phyloP scores from a whole-genome alignment of 2,113 vertebrate species.

The Delphinapterus leucas region DNA sequence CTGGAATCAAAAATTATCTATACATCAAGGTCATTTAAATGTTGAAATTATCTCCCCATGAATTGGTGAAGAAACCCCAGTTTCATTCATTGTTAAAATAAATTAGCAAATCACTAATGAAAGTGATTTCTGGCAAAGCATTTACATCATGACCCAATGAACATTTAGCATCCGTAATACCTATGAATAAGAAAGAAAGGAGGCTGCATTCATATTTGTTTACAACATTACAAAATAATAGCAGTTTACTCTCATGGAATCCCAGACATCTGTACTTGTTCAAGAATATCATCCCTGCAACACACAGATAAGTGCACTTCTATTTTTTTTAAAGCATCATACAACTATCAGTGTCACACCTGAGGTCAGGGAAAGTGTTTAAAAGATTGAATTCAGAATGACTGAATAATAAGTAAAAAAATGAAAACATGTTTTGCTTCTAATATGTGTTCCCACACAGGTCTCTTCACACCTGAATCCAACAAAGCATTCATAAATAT shows the following conservation, averaged over 20 bases:
- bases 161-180: neutral
- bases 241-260: neutral
- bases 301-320: neutral
- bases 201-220: neutral
- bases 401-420: neutral
- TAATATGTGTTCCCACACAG: neutral
- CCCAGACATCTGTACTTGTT: neutral
- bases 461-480: neutral
- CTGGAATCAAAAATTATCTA: neutral
- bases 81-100: conserved; percentile 8
- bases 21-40: neutral
- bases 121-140: neutral
- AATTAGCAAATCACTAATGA: neutral
- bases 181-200: neutral
- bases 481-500: neutral
- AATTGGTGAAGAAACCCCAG: neutral
- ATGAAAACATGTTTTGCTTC: neutral
- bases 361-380: neutral
- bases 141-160: neutral
- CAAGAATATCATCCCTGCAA: neutral
- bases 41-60: neutral
- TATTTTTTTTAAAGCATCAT: neutral
- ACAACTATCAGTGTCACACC: neutral
- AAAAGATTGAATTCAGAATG: neutral
- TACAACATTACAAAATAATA: neutral